phyloP scores from a whole-genome alignment of 2,797 vertebrate species.

The Steatocranus sp. region DNA sequence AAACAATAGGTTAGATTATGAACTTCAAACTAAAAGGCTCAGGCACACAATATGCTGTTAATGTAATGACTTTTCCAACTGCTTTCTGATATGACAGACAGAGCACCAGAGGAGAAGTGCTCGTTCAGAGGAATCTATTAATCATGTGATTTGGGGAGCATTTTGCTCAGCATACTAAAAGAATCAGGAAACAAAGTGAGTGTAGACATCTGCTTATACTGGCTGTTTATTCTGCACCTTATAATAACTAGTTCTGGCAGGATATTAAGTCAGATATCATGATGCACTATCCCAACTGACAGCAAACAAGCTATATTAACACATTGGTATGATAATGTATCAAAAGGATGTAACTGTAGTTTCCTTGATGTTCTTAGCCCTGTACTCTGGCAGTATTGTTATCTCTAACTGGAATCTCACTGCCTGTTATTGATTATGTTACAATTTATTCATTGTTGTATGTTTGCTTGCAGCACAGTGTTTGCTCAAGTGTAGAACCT shows the following conservation, averaged over 20 bases:
- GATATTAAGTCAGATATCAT: neutral
- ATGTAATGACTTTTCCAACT: neutral
- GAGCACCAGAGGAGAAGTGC: neutral
- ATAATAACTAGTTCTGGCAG: neutral
- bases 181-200: neutral
- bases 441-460: neutral
- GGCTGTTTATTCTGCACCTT: neutral
- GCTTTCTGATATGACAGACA: neutral
- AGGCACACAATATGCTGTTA: neutral
- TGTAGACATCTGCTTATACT: neutral
- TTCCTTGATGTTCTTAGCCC: neutral
- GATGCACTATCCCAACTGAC: neutral
- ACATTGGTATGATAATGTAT: neutral
- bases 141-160: neutral
- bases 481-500: neutral
- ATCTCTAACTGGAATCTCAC: neutral
- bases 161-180: neutral
- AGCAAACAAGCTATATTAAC: neutral
- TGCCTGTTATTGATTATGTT: neutral
- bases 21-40: neutral
- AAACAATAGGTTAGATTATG: neutral
- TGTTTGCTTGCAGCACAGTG: neutral
- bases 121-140: neutral
- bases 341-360: neutral
- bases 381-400: neutral